Base-by-base conservation (phyloP, 2,888 invertebrate genomes). In the Leptothorax acervorum region DNA sequence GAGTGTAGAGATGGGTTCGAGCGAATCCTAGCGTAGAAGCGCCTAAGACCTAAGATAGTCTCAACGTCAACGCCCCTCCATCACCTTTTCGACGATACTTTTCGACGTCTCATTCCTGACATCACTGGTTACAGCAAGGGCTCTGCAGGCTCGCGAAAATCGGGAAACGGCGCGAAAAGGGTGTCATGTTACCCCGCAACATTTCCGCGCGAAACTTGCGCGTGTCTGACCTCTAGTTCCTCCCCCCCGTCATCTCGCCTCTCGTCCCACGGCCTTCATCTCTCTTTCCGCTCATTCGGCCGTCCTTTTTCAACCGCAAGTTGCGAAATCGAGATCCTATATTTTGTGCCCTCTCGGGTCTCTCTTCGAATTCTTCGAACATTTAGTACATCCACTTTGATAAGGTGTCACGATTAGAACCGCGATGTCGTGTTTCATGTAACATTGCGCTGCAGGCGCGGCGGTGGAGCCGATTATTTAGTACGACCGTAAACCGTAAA, bases 191-290 rank as follows among this genome's bases (percentile, higher is more conserved):
- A 87, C 87, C 74, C 76, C 82, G 84, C 88, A 87, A 88, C 87
- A 90, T 87, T 85, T 89, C 83, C 66, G 88, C 66, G 88, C 84
- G 86, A 88, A 88, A 86, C 85, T 85, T 87, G 91, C 92, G 92
- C 92, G 92, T 92, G 92, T 86, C 88, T 92, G 92, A 92, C 91
- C 92, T 92, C 90, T 83, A 83, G 87, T 79, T 75, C 65, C 74
- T 74, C 8, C 66, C 53, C 48, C 60, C 9, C 23, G 23, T 55
- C 42, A 42, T n/a, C 42, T 60, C 74, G 1, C 23, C 39, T 39
- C 62, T 51, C 74, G 57, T 78, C 48, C 12, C 23, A 18, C 60
- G 23, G 12, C 31, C n/a, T 62, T 51, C 78, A 35, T 82, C 71
- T 63, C 66, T 74, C 74, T 42, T 60, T 78, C 84, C 82, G 62